These are phyloP conservation scores for Noctua comes DNA, from an alignment of 2,888 invertebrate species.

Conservation along the genomic window DNA sequence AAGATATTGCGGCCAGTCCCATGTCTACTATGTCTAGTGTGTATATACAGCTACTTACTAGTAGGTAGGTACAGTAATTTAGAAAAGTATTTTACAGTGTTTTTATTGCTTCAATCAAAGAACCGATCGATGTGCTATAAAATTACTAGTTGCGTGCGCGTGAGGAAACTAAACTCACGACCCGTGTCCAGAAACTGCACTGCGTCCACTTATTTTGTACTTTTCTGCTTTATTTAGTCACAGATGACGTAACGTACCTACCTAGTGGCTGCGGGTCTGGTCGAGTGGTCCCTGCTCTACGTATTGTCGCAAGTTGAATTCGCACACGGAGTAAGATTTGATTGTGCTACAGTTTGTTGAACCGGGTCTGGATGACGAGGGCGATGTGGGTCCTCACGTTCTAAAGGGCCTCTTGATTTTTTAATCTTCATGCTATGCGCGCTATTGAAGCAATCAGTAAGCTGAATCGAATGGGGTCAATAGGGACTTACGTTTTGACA, in stretches of 20 bases:
- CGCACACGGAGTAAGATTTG: no score
- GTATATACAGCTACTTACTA: neutral
- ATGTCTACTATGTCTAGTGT: neutral
- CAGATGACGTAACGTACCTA: no score
- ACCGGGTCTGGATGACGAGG: neutral
- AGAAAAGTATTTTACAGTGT: neutral
- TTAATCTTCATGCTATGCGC: neutral
- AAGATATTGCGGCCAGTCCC: neutral
- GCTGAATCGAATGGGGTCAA: neutral
- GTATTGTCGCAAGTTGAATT: neutral
- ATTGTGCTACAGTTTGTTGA: neutral
- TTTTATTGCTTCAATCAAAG: conserved; percentile 8
- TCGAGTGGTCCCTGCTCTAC: neutral
- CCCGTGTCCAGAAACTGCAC: neutral
- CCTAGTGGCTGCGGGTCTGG: neutral
- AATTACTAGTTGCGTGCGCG: neutral
- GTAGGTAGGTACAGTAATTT: neutral
- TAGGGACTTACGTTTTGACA: no score
- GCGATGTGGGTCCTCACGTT: neutral
- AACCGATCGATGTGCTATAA: neutral
- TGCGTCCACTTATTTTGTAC: neutral
- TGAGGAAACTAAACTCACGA: neutral
- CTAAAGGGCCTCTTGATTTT: neutral
- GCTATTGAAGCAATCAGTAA: neutral
- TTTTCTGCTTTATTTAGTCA: neutral